phyloP scores from a whole-genome alignment of 2,113 vertebrate genomes.

The Peromyscus maniculatus region DNA sequence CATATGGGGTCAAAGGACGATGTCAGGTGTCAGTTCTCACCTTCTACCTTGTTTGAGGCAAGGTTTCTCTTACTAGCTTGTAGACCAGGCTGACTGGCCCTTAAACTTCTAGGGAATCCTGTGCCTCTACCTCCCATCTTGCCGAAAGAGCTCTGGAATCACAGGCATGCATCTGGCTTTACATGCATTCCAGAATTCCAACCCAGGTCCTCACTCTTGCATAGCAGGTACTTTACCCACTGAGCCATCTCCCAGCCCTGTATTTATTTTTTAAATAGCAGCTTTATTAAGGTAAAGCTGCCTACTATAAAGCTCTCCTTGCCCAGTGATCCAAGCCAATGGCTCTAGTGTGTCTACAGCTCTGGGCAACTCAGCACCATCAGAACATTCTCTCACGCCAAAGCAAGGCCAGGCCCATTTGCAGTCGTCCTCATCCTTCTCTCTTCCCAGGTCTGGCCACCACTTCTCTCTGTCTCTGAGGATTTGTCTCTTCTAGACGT shows the following conservation, averaged over 20 bases:
- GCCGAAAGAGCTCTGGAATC: neutral
- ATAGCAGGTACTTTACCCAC: neutral
- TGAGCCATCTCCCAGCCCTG: neutral
- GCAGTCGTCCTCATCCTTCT: rapidly evolving
- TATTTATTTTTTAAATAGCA: neutral
- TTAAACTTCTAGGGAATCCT: too few relatives aligned
- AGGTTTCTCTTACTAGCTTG: neutral
- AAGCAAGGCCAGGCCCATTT: neutral
- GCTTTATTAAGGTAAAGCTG: neutral
- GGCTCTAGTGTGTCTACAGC: neutral
- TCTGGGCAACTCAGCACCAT: neutral
- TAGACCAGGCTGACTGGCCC: neutral
- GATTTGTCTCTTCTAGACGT: neutral
- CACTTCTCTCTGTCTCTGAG: neutral
- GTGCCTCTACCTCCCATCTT: neutral
- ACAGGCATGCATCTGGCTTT: neutral
- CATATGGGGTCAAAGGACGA: neutral
- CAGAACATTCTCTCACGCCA: neutral
- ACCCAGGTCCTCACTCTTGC: neutral
- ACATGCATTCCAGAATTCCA: neutral
- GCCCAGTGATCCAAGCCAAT: neutral
- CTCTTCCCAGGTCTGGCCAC: neutral
- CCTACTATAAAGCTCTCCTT: neutral
- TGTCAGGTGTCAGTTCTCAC: neutral
- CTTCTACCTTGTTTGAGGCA: neutral